Evolutionary conservation across 2,888 invertebrate genomes (phyloP).

Genomic region (Hirtodrosophila duncani): DNA sequence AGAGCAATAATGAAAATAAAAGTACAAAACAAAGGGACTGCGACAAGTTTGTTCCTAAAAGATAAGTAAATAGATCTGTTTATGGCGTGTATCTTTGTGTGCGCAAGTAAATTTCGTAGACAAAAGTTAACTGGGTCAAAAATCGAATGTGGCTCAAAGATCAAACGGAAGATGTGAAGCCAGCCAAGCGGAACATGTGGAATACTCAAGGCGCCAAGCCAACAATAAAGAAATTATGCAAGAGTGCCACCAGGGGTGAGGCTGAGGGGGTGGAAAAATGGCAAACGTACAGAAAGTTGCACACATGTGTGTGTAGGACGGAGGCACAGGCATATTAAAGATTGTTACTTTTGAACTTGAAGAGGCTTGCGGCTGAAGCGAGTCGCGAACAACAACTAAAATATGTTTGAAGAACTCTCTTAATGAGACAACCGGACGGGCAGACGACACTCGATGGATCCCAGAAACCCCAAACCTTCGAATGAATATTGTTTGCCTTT

Average conservation of each 20-base stretch:
- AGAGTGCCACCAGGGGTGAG: constrained; percentile 13
- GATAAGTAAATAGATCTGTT: constrained; percentile 21
- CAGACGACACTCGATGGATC: constrained; percentile 14
- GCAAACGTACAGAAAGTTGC: background rate
- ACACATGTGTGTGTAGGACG: background rate
- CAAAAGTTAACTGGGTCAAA: constrained; percentile 39
- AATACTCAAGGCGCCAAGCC: constrained; percentile 6
- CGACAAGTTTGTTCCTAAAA: constrained; percentile 16
- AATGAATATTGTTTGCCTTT: constrained; percentile 38
- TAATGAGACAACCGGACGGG: constrained; percentile 34
- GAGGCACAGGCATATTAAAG: background rate
- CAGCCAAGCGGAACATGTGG: background rate
- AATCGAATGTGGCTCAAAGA: constrained; percentile 36
- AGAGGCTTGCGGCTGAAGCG: too few relatives aligned
- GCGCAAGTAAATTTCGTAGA: constrained; percentile 30
- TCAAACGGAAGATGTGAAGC: constrained; percentile 34
- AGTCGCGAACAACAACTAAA: constrained; percentile 16
- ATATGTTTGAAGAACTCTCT: constrained; percentile 58
- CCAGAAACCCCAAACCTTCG: constrained; percentile 15
- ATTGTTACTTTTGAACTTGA: too few relatives aligned
- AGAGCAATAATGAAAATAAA: constrained; percentile 1
- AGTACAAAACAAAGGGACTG: background rate
- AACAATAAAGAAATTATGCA: constrained; percentile 39
- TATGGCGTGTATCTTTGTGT: too few relatives aligned
- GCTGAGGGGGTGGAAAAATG: background rate